Base-by-base conservation (phyloP, 2,797 vertebrate species). In the Varecia variegata region DNA sequence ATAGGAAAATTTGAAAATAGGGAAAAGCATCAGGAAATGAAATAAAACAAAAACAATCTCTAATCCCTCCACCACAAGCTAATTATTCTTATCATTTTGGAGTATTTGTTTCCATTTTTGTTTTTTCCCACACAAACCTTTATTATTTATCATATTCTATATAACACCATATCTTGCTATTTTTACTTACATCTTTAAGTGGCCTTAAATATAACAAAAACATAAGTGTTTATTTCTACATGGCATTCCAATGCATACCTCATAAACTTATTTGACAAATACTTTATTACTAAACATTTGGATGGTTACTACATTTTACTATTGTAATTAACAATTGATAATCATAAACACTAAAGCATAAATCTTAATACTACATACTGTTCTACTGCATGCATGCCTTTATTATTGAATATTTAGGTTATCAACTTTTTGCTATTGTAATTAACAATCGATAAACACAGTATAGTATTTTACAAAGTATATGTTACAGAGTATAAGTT, bases 151-250 rank as follows among this genome's bases (percentile, higher is more conserved):
- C 11, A 11, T 30, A 58, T 1, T 65, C 21, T 40, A 6, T 80
- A 32, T 52, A 38, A 21, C 56, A 47, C 21, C 68, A 38, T 30
- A 73, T n/a, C 13, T 58, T 80, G 43, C 21, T 82, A 50, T 62
- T 88, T 92, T 85, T 40, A 43, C n/a, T 88, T 81, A 6, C 27
- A 81, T 73, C 23, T 21, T 95, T 76, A 94, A 87, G 60, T 80
- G 60, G 30, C 4, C 38, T 83, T 58, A 86, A 90, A 77, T 73
- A 60, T n/a, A 93, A 95, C 52, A 93, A 95, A 93, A 74, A 20
- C 15, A 85, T 76, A 73, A 73, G 45, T 7, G 11, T 50, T 92
- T 13, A 58, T 79, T 65, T 45, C 71, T 76, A 71, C 4, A 58
- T 7, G 3, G 27, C 40, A 60, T 85, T 74, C 8, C 50, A 58